Base-by-base conservation (phyloP, 1,140 invertebrate species). In the Drosophila pandora region DNA sequence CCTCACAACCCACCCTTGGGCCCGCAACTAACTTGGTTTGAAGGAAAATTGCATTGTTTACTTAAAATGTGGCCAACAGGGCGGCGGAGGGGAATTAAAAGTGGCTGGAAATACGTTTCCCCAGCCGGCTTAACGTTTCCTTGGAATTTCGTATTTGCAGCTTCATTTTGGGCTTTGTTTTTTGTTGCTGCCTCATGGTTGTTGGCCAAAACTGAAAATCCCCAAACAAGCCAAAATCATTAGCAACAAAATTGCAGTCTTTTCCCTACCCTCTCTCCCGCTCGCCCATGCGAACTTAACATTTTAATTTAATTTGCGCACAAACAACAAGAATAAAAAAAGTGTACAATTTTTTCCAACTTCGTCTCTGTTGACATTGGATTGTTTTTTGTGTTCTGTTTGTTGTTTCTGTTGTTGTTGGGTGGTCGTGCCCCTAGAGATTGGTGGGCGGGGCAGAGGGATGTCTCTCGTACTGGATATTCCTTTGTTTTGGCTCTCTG, bases 251-350 rank as follows among this genome's bases (percentile, higher is more conserved):
- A 82, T 85, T 75, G 82, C 78, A 69, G 25, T 39, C 50, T 37
- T 30, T n/a, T 12, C 22, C 21, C 22, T 17, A n/a, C n/a, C 17
- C 17, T 1, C 17, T 0, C 21, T 22, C 50, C 43, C 13, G 41
- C 41, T 41, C 37, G n/a, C 23, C 50, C 48, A 43, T 17, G 41
- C 41, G 17, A 21, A 43, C 71, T 84, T 76, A 79, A 88, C 75
- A 88, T 88, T 87, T 87, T 87, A 88, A 87, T 88, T 87, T 87
- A 87, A 88, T 87, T 87, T 87, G 74, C 79, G 56, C 39, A 74
- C 68, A 84, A 54, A 43, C 34, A 12, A 37, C 10, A 37, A 25
- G 6, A 34, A 60, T 1, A 17, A 17, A 69, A 68, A 69, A 67
- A 48, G n/a, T 39, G 49, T 69, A 39, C 12, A 68, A 21, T 53